Percentiles rank a stretch among this genome's conserved stretches.
These are phyloP conservation scores for Sarcophaga subvicina DNA, from an alignment of 2,888 invertebrate genomes.

Conservation along the genomic window DNA sequence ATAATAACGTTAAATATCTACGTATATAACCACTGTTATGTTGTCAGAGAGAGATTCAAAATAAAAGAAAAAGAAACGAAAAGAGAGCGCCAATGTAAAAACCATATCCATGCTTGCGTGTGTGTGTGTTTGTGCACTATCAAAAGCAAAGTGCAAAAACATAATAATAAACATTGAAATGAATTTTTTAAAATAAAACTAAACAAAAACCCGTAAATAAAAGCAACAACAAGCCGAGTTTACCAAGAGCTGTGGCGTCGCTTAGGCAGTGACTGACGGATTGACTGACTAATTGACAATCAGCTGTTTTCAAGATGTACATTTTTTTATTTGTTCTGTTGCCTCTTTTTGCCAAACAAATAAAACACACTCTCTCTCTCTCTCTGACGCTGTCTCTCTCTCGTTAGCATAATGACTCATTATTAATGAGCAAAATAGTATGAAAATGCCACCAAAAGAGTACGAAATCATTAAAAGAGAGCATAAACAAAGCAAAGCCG, in stretches of 20 bases:
- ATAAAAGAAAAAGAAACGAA: background rate
- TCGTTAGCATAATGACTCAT: background rate
- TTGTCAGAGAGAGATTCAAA: background rate
- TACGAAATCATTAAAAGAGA: background rate
- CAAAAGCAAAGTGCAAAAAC: background rate
- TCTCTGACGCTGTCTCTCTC: background rate
- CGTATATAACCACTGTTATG: conserved; percentile 22
- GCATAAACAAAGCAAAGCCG: background rate
- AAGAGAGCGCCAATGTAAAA: background rate
- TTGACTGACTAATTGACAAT: conserved; percentile 38
- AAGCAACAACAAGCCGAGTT: conserved; percentile 8
- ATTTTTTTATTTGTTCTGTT: background rate
- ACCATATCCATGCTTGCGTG: background rate
- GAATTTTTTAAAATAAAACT: conserved; percentile 34
- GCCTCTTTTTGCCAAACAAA: no score
- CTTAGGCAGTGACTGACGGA: background rate
- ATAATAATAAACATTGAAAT: background rate
- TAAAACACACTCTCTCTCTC: background rate
- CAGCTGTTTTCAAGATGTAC: conserved; percentile 54
- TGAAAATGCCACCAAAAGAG: background rate
- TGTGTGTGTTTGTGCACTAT: background rate
- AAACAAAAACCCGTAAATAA: conserved; percentile 32
- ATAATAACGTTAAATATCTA: background rate
- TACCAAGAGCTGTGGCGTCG: conserved; percentile 27
- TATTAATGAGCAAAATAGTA: background rate